Evolutionary conservation across 2,113 vertebrate genomes (phyloP).

Genomic region (Bungarus multicinctus): DNA sequence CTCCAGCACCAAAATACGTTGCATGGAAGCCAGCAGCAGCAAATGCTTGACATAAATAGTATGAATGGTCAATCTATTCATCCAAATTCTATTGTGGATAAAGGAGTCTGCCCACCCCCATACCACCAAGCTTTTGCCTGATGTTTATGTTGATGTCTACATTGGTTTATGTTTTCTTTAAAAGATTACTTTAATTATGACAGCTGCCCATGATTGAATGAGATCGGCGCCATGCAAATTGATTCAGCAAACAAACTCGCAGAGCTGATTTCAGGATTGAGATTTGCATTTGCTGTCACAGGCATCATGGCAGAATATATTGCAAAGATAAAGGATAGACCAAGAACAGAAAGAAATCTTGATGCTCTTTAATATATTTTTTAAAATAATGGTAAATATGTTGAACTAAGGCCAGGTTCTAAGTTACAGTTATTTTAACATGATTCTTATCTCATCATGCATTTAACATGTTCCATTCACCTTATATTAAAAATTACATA

Average conservation of each 20-base stretch:
- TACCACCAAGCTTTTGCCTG: conserved; percentile 31
- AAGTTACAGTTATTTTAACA: neutral
- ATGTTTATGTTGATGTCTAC: neutral
- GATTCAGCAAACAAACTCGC: neutral
- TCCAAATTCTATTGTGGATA: conserved; percentile 53
- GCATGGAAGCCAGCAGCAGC: neutral
- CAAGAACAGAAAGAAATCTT: neutral
- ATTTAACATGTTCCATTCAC: neutral
- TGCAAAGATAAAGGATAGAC: neutral
- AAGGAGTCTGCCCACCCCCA: conserved; percentile 32
- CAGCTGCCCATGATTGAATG: neutral
- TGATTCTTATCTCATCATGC: neutral
- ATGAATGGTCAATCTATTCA: conserved; percentile 46
- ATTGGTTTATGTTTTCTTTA: neutral
- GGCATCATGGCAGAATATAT: neutral
- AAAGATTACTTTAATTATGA: neutral
- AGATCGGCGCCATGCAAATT: neutral
- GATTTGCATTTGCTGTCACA: neutral
- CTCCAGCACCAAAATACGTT: neutral
- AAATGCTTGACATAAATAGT: conserved; percentile 35
- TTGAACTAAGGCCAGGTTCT: neutral
- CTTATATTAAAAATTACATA: neutral
- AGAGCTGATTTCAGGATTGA: neutral
- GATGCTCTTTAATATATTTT: neutral
- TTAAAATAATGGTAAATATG: neutral